Conservation (phyloP, 2,113 vertebrate genomes). For the Boleophthalmus pectinirostris region DNA sequence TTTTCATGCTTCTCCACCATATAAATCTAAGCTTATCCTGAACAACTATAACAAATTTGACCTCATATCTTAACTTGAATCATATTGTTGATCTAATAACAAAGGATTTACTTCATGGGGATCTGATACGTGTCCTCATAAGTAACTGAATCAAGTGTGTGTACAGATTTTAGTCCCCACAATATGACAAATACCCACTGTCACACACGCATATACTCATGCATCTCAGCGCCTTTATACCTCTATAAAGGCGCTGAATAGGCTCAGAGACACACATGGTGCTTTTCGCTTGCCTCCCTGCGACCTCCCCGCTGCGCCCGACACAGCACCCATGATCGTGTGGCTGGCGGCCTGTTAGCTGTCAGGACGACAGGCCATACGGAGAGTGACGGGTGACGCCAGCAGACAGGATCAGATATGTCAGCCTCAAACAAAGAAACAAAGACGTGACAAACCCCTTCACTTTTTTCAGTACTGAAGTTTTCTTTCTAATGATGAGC, state of each 20-base stretch:
- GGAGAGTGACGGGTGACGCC: conserved; percentile 71
- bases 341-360: conserved; percentile 72
- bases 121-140: too few relatives aligned
- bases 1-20: too few relatives aligned
- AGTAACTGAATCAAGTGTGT: too few relatives aligned
- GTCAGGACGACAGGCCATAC: conserved; percentile 71
- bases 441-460: conserved; percentile 58
- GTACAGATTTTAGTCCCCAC: not conserved
- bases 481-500: not conserved
- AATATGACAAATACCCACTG: not conserved
- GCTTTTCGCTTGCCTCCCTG: conserved; percentile 59
- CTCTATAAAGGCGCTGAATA: conserved; percentile 21
- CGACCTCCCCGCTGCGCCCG: conserved; percentile 63
- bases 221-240: not conserved
- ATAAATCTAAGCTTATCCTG: too few relatives aligned
- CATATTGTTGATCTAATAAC: not conserved
- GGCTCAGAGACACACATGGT: conserved; percentile 44
- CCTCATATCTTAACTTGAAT: not conserved
- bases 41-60: not conserved
- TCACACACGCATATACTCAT: conserved; percentile 25
- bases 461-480: not conserved
- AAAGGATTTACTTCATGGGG: not conserved
- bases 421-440: conserved; percentile 71
- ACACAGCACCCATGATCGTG: conserved; percentile 75
- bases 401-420: conserved; percentile 75